Conservation (phyloP, 2,888 invertebrate species). For the Noctua pronuba region DNA sequence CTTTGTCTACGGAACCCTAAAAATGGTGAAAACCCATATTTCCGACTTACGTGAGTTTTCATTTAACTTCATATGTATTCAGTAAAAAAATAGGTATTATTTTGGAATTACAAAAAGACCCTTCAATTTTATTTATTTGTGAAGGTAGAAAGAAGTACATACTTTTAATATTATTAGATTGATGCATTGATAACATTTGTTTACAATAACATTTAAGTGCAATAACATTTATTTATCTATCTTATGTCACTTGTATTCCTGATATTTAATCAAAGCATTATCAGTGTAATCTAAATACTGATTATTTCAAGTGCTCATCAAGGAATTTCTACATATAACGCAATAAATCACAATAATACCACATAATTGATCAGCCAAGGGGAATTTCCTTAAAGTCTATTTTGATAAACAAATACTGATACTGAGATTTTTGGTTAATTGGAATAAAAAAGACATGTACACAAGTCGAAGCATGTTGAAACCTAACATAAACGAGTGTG, state of each 20-base stretch:
- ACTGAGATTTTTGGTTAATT: neutral
- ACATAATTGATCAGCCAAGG: neutral
- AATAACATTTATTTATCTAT: neutral
- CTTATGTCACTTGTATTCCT: neutral
- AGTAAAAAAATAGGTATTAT: no score
- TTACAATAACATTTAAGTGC: slow-evolving; percentile 24
- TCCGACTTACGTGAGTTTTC: no score
- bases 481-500: neutral
- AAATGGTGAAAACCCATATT: no score
- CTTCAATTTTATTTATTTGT: no score
- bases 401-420: neutral
- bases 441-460: neutral
- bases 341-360: slow-evolving; percentile 9
- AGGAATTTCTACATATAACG: slow-evolving; percentile 1
- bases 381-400: neutral
- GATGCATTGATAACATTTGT: slow-evolving; percentile 4
- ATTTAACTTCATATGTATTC: no score
- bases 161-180: neutral
- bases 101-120: no score
- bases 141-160: no score
- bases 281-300: slow-evolving; percentile 15
- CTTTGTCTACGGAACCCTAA: no score
- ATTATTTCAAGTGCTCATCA: slow-evolving; percentile 32
- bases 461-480: neutral
- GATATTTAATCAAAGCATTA: slow-evolving; percentile 34